Evolutionary conservation across 2,113 vertebrate species (phyloP).

Genomic region (Bungarus multicinctus): DNA sequence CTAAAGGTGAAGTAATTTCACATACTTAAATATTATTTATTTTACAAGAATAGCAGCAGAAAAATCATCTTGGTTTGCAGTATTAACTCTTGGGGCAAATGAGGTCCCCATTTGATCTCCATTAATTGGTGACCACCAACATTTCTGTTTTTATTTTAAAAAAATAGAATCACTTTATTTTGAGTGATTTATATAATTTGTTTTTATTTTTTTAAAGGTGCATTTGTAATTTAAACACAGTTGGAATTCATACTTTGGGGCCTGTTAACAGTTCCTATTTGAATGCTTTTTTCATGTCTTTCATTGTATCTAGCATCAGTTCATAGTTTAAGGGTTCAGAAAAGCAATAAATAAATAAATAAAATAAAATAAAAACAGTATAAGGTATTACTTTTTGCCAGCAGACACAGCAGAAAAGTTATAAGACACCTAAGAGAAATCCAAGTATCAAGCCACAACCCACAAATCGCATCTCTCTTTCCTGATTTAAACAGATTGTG

Average conservation of each 20-base stretch:
- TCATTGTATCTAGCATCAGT: not conserved
- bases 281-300: not conserved
- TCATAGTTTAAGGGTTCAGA: not conserved
- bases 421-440: not conserved
- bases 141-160: not conserved
- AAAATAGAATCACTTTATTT: not conserved
- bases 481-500: not conserved
- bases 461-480: not conserved
- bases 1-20: not conserved
- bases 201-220: not conserved
- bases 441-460: not conserved
- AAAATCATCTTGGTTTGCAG: not conserved
- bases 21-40: not conserved
- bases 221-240: not conserved
- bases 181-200: not conserved
- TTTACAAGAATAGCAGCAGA: not conserved
- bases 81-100: not conserved
- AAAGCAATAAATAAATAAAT: not conserved
- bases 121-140: not conserved
- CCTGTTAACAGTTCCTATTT: not conserved
- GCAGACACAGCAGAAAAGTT: not conserved
- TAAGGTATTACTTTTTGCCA: not conserved
- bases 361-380: not conserved
- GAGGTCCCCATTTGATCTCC: not conserved
- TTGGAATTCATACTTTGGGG: not conserved